Conservation (phyloP, 2,113 vertebrate genomes). For the Lamprotornis superbus region DNA sequence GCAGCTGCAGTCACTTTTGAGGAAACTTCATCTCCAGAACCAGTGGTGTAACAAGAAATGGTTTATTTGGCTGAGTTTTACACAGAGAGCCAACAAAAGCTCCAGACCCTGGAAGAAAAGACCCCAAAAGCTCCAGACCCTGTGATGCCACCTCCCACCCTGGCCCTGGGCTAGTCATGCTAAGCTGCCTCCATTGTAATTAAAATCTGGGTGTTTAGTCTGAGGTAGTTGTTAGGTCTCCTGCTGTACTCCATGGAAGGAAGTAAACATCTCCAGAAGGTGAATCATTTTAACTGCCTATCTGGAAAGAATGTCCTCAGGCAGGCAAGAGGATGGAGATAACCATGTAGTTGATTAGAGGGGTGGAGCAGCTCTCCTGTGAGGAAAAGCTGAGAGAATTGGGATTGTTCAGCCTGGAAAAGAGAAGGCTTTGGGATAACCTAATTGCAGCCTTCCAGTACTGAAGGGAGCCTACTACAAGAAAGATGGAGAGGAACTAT, state of each 20-base stretch:
- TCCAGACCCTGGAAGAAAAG: neutral
- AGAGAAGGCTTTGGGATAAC: neutral
- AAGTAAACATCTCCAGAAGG: conserved; percentile 1
- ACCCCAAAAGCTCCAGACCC: neutral
- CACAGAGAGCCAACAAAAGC: neutral
- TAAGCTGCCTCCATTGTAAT: neutral
- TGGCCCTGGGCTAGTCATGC: neutral
- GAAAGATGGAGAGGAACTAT: neutral
- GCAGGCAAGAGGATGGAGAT: neutral
- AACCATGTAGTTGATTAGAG: neutral
- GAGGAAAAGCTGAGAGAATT: neutral
- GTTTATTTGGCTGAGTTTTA: neutral
- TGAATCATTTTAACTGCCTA: conserved; percentile 17
- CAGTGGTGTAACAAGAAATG: neutral
- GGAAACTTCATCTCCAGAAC: neutral
- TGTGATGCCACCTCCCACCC: neutral
- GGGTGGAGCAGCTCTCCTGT: neutral
- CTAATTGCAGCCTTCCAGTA: neutral
- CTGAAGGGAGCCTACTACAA: neutral
- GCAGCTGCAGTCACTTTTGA: neutral
- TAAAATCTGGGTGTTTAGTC: neutral
- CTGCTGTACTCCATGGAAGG: neutral
- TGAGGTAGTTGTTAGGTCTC: neutral
- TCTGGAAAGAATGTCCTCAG: conserved; percentile 12
- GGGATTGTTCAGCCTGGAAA: neutral